Conservation (phyloP, 2,797 vertebrate genomes). For the Thunnus albacares region DNA sequence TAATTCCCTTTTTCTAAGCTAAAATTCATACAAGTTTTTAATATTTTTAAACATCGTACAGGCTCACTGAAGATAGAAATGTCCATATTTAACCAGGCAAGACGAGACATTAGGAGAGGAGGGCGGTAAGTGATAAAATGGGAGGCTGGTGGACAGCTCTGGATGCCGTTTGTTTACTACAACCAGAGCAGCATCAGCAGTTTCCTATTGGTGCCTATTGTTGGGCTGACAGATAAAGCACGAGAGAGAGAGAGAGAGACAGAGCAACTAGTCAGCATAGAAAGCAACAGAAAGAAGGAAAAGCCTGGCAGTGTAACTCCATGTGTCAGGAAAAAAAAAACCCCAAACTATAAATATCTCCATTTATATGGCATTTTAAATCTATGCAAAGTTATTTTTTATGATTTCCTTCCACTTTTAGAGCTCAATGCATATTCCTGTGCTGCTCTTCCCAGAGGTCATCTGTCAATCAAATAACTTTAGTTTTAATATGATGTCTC, state of each 20-base stretch:
- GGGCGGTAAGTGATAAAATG: background rate
- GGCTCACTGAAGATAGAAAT: background rate
- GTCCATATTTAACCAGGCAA: background rate
- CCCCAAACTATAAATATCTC: background rate
- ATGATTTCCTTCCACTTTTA: background rate
- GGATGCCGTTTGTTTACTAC: conserved; percentile 58
- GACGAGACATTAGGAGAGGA: background rate
- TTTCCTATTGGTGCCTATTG: conserved; percentile 60
- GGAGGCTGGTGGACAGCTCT: conserved; percentile 59
- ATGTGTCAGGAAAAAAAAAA: conserved; percentile 40
- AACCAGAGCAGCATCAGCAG: conserved; percentile 58
- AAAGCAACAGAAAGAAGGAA: conserved; percentile 55
- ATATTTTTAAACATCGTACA: background rate
- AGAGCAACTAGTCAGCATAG: conserved; percentile 60
- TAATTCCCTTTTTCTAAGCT: background rate
- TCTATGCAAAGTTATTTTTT: background rate
- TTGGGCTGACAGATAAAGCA: conserved; percentile 53
- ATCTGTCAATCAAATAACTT: no score
- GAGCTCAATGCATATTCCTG: background rate
- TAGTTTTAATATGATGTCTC: background rate
- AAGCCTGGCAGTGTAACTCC: conserved; percentile 25
- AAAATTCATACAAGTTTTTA: background rate
- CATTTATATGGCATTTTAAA: background rate
- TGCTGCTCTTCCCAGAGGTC: background rate
- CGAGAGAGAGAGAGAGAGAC: conserved; percentile 32